Evolutionary conservation across 1,140 invertebrate genomes (phyloP).

Genomic region (Penaeus chinensis): DNA sequence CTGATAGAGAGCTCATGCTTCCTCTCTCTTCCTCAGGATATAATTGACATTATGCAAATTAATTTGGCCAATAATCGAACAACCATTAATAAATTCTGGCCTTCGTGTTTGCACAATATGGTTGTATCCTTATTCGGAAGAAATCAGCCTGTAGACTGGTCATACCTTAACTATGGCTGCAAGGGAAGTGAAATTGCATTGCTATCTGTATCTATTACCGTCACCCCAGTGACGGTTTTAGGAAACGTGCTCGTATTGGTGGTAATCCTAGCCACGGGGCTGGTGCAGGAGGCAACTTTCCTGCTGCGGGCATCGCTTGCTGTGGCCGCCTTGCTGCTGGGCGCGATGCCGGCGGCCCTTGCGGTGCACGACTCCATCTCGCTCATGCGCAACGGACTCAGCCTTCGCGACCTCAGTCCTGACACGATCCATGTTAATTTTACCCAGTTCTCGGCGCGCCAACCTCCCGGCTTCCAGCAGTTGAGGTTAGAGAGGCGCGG

Average conservation of each 20-base stretch:
- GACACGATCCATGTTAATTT: conserved; percentile 1
- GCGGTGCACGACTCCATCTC: conserved; percentile 1
- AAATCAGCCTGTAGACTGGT: not conserved
- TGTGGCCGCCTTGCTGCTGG: conserved; percentile 11
- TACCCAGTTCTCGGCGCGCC: not conserved
- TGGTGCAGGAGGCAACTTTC: conserved; percentile 18
- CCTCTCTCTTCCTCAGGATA: not conserved
- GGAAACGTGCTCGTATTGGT: conserved; percentile 7
- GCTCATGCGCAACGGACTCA: not conserved
- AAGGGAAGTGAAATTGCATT: not conserved
- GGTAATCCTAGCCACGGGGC: not conserved
- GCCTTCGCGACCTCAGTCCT: not conserved
- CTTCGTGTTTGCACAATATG: conserved; percentile 18
- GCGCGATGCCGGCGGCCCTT: not conserved
- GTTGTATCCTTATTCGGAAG: not conserved
- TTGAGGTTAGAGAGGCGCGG: conserved; percentile 18
- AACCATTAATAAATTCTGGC: conserved; percentile 31
- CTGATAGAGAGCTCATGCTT: not conserved
- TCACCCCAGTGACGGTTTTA: conserved; percentile 1
- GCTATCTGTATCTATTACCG: not conserved
- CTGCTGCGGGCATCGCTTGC: conserved; percentile 3
- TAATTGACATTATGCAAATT: not conserved
- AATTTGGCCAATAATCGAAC: not conserved
- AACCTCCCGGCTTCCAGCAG: conserved; percentile 15
- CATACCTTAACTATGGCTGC: not conserved